Evolutionary conservation across 1,140 invertebrate genomes (phyloP), one percentile per base, ranked within the genome.

Genomic region (Anagrus nilaparvatae): DNA sequence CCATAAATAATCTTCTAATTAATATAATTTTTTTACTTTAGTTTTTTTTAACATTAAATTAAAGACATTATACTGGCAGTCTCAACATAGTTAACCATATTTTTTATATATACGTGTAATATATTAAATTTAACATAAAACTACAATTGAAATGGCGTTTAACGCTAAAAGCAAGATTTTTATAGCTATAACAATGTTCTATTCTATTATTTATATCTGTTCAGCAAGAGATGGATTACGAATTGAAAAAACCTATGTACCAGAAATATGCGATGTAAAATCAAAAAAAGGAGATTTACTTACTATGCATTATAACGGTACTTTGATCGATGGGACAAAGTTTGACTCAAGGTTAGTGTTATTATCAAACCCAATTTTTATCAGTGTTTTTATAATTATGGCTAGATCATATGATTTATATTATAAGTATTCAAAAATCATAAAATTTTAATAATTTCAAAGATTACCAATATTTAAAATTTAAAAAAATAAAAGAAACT

Each of bases 251-350:
- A 50, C 84, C 12, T 81, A 75, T 63, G 76, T 78, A 44, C 84
- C 87, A 3, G 87, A 90, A 53, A 72, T 77, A 31, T 94, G 90
- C 72, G 77, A 80, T 3, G 67, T 73, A 49, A 85, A 84, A 61
- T 79, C 84, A n/a, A 89, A 90, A 63, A 78, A 77, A 45, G 84
- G 87, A 20, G 87, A 94, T 64, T 82, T 84, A 72, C 76, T 95
- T 24, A 87, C 86, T 33, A 94, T 95, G 89, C 90, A 95, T 63
- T 95, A 95, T 59, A 87, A 81, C 24, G 90, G 90, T 49, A 91
- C 84, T 16, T 71, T 94, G 28, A 69, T 74, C 46, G 84, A 93
- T 66, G 89, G 88, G 40, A 88, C 78, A 55, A 88, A 92, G 69
- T 95, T 95, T 59, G 89, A 95, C 63, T 92, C 88, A 51, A 93